A percentile compares a stretch with the other conserved stretches of the same genome.
Evolutionary conservation across 2,113 vertebrate species (phyloP).

Genomic region (chimpanzee (Pan troglodytes)): NHGRI_mPanTro3-v2.1_pri NC_072409.2:8075001-8075500

Average conservation of each 20-base stretch:
- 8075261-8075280: constrained; percentile 87
- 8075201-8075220: constrained; percentile 90
- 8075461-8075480: rapidly evolving
- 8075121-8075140: background rate
- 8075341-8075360: constrained; percentile 80
- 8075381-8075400: background rate
- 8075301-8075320: constrained; percentile 80
- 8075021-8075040: background rate
- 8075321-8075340: constrained; percentile 83
- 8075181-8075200: constrained; percentile 84
- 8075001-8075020: background rate
- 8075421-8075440: background rate
- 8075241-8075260: constrained; percentile 90
- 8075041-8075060: background rate
- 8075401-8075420: background rate
- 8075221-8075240: constrained; percentile 87
- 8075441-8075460: rapidly evolving
- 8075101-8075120: background rate
- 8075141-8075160: constrained; percentile 82
- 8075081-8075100: background rate
- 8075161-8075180: constrained; percentile 83
- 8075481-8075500: rapidly evolving
- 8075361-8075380: constrained; percentile 94
- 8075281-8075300: constrained; percentile 84
- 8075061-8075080: background rate